phyloP scores from a whole-genome alignment of 1,140 invertebrate species.

The Pogonognathellus flavescens region DNA sequence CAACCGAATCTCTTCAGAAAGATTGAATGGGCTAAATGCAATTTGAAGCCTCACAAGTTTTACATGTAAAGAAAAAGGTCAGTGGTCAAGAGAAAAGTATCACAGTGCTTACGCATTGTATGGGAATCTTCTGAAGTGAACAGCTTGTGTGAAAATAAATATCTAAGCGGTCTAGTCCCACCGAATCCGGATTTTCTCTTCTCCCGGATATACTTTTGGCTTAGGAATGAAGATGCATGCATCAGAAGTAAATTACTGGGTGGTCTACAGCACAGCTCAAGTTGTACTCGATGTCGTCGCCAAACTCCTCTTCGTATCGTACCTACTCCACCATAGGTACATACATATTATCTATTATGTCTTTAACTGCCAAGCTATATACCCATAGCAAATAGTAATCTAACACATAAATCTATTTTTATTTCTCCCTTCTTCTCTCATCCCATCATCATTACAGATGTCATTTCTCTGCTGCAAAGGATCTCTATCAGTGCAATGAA shows the following conservation, averaged over 20 bases:
- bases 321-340: neutral
- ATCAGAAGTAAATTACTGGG: conserved; percentile 7
- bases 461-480: conserved; percentile 21
- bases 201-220: neutral
- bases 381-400: no score
- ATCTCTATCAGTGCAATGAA: conserved; percentile 21
- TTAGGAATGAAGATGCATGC: conserved; percentile 36
- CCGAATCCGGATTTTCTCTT: conserved; percentile 4
- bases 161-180: no score
- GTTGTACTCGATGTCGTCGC: neutral
- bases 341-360: neutral
- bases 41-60: conserved; percentile 42
- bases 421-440: conserved; percentile 43
- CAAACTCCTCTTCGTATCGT: neutral
- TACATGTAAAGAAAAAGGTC: conserved; percentile 36
- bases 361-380: neutral
- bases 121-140: neutral
- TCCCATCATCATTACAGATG: conserved; percentile 46
- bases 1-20: conserved; percentile 41
- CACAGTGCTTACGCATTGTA: conserved; percentile 8
- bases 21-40: conserved; percentile 39
- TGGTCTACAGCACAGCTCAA: neutral
- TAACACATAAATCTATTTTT: conserved; percentile 40
- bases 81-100: conserved; percentile 37
- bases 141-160: conserved; percentile 32